A percentile compares a stretch with the other conserved stretches of the same genome.
Conservation (phyloP, 2,113 vertebrate genomes). For the Casuarius casuarius region DNA sequence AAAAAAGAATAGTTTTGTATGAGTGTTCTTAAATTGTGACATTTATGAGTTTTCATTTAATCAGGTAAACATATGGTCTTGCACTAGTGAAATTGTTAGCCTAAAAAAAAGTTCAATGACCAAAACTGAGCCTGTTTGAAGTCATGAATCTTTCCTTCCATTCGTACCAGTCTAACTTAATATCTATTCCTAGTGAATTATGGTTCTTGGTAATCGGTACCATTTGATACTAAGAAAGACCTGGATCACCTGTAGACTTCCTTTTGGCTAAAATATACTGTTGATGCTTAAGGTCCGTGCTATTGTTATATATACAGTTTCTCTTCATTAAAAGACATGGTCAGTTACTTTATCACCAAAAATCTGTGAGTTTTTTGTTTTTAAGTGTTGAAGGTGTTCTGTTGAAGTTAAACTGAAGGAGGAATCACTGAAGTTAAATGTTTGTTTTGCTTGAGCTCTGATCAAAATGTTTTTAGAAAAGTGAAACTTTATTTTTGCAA, state of each 20-base stretch:
- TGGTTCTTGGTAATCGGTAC: conserved; percentile 38
- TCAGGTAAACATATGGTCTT: conserved; percentile 78
- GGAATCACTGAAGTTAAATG: conserved; percentile 44
- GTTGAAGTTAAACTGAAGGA: conserved; percentile 34
- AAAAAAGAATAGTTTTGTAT: conserved; percentile 83
- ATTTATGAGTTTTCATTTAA: conserved; percentile 67
- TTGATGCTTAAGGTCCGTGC: conserved; percentile 40
- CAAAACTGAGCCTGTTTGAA: conserved; percentile 39
- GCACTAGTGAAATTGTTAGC: conserved; percentile 74
- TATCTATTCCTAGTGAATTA: conserved; percentile 15
- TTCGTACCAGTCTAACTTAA: conserved; percentile 42
- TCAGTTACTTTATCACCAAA: conserved; percentile 18
- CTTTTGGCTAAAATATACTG: conserved; percentile 48
- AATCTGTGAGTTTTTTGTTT: neutral
- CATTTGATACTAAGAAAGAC: conserved; percentile 46
- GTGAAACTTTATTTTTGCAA: conserved; percentile 82
- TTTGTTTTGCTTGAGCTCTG: conserved; percentile 73
- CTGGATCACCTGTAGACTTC: conserved; percentile 43
- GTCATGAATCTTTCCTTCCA: conserved; percentile 33
- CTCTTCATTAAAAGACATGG: conserved; percentile 7
- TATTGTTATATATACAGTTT: conserved; percentile 57
- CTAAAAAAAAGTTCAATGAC: conserved; percentile 46
- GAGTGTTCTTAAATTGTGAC: conserved; percentile 75
- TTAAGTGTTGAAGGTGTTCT: conserved; percentile 27
- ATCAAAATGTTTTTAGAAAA: conserved; percentile 74